A percentile compares a stretch with the other conserved stretches of the same genome.
These are phyloP conservation scores for Zaprionus inermis DNA, from an alignment of 1,140 invertebrate species.

Conservation along the genomic window DNA sequence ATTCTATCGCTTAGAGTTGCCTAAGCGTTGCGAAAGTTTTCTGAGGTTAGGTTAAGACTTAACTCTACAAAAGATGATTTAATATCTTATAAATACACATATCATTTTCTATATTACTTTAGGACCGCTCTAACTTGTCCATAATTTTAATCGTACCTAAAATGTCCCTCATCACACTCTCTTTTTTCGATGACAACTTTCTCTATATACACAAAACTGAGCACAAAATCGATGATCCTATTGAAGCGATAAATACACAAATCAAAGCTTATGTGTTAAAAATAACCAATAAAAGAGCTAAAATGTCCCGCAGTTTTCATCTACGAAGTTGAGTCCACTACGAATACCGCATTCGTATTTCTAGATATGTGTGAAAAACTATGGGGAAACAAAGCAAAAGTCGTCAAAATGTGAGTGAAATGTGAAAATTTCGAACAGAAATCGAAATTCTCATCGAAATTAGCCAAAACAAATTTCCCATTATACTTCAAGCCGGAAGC, in stretches of 20 bases:
- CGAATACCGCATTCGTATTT: not conserved
- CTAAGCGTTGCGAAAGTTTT: not conserved
- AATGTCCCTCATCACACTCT: not conserved
- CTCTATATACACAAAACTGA: not conserved
- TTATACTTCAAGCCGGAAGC: not conserved
- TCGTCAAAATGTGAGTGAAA: not conserved
- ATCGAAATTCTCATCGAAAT: constrained; percentile 10
- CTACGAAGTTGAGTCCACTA: not conserved
- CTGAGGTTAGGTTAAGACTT: not conserved
- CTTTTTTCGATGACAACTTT: not conserved
- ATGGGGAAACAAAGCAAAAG: not conserved
- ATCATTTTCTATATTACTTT: not conserved
- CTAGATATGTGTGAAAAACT: not conserved
- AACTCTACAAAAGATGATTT: not conserved
- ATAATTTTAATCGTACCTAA: too few relatives aligned
- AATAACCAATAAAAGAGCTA: not conserved
- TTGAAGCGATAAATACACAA: not conserved
- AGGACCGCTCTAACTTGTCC: too few relatives aligned
- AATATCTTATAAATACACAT: not conserved
- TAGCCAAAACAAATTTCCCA: constrained; percentile 8
- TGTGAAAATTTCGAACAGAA: constrained; percentile 7
- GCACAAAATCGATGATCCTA: not conserved
- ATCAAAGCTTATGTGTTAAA: not conserved
- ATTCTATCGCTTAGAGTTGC: not conserved
- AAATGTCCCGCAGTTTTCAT: not conserved